Evolutionary conservation across 2,888 invertebrate species (phyloP).

Genomic region (Acanthopleura granulata): DNA sequence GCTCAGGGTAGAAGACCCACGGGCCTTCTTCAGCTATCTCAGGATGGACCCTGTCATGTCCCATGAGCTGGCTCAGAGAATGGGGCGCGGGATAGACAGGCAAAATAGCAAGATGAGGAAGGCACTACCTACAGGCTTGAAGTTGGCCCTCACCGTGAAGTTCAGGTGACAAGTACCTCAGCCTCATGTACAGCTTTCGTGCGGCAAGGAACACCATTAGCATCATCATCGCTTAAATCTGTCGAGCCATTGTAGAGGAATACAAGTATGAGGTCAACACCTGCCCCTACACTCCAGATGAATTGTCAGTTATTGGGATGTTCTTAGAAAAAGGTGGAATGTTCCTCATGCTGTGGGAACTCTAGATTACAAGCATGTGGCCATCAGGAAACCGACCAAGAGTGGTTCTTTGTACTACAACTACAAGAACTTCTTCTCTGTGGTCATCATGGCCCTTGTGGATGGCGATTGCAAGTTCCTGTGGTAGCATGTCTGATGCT

Average conservation of each 20-base stretch:
- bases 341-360: too few relatives aligned
- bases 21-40: not conserved
- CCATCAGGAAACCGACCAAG: too few relatives aligned
- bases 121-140: conserved; percentile 25
- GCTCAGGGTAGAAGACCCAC: not conserved
- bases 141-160: conserved; percentile 32
- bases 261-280: conserved; percentile 21
- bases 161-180: conserved; percentile 31
- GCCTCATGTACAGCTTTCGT: conserved; percentile 34
- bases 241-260: conserved; percentile 33
- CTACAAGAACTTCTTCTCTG: too few relatives aligned
- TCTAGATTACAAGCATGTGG: too few relatives aligned
- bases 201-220: conserved; percentile 37
- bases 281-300: not conserved
- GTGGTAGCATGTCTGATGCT: too few relatives aligned
- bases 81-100: not conserved
- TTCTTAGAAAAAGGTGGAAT: too few relatives aligned
- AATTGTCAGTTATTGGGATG: too few relatives aligned
- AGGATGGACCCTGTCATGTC: conserved; percentile 7
- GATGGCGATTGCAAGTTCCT: too few relatives aligned
- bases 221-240: conserved; percentile 35
- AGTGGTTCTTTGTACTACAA: too few relatives aligned
- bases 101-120: not conserved
- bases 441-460: too few relatives aligned
- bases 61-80: not conserved